These are phyloP conservation scores for Arenaria interpres DNA, from an alignment of 2,113 vertebrate species.

Conservation along the genomic window DNA sequence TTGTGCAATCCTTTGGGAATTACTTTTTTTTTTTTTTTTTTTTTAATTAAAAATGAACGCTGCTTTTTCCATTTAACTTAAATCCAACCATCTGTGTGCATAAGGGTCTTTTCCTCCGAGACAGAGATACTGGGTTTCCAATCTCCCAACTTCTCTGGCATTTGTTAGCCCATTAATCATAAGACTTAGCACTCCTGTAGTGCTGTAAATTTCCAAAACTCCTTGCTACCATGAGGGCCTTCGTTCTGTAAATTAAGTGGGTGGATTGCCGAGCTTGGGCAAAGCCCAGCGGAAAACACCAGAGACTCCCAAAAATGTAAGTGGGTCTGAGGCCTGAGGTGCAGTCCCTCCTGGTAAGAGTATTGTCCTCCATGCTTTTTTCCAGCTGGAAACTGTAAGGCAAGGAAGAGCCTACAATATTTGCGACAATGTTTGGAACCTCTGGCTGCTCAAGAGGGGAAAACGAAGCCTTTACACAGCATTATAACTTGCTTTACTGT, in stretches of 20 bases:
- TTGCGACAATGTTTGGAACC: background rate
- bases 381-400: background rate
- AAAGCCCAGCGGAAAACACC: background rate
- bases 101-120: background rate
- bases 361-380: background rate
- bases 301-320: background rate
- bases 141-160: background rate
- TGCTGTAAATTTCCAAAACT: background rate
- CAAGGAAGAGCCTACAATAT: background rate
- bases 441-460: fast-evolving
- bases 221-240: background rate
- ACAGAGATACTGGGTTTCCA: background rate
- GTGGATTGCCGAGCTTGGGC: background rate
- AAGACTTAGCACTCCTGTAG: background rate
- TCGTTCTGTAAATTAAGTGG: background rate
- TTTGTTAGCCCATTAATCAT: background rate
- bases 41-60: background rate
- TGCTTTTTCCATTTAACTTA: conserved; percentile 16
- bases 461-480: background rate
- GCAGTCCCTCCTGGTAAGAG: background rate
- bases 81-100: background rate
- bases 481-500: background rate
- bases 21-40: background rate
- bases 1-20: background rate
- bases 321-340: background rate